A percentile compares a stretch with the other conserved stretches of the same genome.
Conservation (phyloP, 2,888 invertebrate genomes). For the Habroteleia sp. region DNA sequence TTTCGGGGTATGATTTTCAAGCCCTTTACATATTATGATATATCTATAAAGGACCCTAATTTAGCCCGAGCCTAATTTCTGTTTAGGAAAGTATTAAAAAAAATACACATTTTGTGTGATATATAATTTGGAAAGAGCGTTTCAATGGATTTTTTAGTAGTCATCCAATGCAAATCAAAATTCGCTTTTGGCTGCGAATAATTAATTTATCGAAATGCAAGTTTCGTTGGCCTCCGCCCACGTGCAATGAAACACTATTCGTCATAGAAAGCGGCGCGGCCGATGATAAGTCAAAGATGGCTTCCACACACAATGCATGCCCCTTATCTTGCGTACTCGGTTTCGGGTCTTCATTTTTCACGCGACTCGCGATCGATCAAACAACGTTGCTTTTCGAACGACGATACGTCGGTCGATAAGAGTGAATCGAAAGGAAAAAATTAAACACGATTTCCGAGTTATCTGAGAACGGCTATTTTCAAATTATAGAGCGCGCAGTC, state of each 20-base stretch:
- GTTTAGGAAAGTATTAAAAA: no score
- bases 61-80: no score
- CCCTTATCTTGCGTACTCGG: constrained; percentile 48
- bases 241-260: constrained; percentile 27
- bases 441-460: constrained; percentile 6
- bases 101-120: no score
- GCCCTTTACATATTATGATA: no score
- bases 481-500: constrained; percentile 6
- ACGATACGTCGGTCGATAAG: constrained; percentile 22
- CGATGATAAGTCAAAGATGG: constrained; percentile 48
- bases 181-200: constrained; percentile 4
- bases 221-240: constrained; percentile 20
- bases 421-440: neutral
- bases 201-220: constrained; percentile 26
- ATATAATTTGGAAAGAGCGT: no score
- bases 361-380: constrained; percentile 51
- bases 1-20: no score
- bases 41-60: no score
- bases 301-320: constrained; percentile 46
- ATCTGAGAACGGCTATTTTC: constrained; percentile 16
- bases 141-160: no score
- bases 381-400: constrained; percentile 31
- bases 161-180: neutral
- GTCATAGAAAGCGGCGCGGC: constrained; percentile 18
- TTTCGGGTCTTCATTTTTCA: constrained; percentile 54